A percentile compares a stretch with the other conserved stretches of the same genome.
These are phyloP conservation scores for Tragelaphus buxtoni DNA, from an alignment of 2,113 vertebrate genomes.

Conservation along the genomic window DNA sequence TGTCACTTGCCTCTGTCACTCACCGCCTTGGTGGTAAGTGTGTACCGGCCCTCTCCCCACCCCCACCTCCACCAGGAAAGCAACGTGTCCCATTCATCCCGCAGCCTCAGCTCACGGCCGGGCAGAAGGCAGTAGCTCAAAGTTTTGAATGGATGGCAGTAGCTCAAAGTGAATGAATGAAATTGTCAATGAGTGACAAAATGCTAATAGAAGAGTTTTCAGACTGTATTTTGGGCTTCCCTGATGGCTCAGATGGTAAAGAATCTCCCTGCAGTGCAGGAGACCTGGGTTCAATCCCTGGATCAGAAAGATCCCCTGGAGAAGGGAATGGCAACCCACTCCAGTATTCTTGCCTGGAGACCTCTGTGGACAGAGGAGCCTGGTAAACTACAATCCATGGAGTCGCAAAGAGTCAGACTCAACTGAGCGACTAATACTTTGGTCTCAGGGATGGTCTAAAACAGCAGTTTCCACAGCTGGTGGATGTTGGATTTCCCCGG, in stretches of 20 bases:
- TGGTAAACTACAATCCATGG: background rate
- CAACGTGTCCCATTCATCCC: fast-evolving
- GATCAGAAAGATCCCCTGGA: background rate
- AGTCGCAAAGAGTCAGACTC: background rate
- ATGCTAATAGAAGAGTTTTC: fast-evolving
- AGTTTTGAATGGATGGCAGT: background rate
- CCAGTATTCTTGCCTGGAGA: background rate
- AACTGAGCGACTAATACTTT: background rate
- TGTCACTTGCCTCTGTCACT: background rate
- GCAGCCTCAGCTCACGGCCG: fast-evolving
- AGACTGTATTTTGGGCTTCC: background rate
- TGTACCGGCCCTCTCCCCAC: fast-evolving
- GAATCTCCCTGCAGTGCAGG: background rate
- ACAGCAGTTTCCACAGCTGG: fast-evolving
- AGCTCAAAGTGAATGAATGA: background rate
- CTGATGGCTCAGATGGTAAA: background rate
- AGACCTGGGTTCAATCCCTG: background rate
- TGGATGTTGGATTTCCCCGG: fast-evolving
- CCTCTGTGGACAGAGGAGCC: background rate
- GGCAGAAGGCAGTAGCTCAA: fast-evolving
- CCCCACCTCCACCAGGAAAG: background rate
- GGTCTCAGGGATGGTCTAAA: background rate
- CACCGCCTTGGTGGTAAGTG: fast-evolving
- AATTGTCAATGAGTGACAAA: no score
- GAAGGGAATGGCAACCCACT: background rate